phyloP scores from a whole-genome alignment of 2,888 invertebrate species.

The Rhyacophila evoluta region DNA sequence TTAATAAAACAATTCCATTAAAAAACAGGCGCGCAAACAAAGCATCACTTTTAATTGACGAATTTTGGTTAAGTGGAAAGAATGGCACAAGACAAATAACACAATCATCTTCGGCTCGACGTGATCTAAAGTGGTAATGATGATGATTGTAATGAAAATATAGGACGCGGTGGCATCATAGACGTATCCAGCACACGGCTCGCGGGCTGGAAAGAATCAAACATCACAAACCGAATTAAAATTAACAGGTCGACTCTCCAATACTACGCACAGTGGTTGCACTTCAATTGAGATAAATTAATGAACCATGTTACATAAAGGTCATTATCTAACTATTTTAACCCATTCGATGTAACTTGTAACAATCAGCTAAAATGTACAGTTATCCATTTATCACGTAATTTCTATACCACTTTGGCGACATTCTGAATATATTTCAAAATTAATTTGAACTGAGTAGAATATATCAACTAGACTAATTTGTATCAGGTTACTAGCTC shows the following conservation, averaged over 20 bases:
- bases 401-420: too few relatives aligned
- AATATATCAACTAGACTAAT: too few relatives aligned
- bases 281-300: not conserved
- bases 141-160: slow-evolving; percentile 26
- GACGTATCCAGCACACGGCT: slow-evolving; percentile 4
- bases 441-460: too few relatives aligned
- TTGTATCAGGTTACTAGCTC: too few relatives aligned
- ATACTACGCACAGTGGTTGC: not conserved
- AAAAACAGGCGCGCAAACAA: not conserved
- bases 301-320: not conserved
- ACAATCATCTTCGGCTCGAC: slow-evolving; percentile 30
- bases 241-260: not conserved
- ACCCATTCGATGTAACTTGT: too few relatives aligned
- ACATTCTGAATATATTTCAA: too few relatives aligned
- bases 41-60: slow-evolving; percentile 34
- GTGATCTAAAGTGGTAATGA: slow-evolving; percentile 12
- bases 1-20: slow-evolving; percentile 15
- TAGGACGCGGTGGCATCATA: slow-evolving; percentile 36
- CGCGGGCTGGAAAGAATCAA: not conserved
- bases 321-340: too few relatives aligned
- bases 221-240: not conserved
- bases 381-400: too few relatives aligned
- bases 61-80: slow-evolving; percentile 42
- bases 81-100: slow-evolving; percentile 37
- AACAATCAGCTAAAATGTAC: too few relatives aligned